These are phyloP conservation scores for Maniola hyperantus DNA, from an alignment of 2,888 invertebrate genomes.

Conservation along the genomic window DNA sequence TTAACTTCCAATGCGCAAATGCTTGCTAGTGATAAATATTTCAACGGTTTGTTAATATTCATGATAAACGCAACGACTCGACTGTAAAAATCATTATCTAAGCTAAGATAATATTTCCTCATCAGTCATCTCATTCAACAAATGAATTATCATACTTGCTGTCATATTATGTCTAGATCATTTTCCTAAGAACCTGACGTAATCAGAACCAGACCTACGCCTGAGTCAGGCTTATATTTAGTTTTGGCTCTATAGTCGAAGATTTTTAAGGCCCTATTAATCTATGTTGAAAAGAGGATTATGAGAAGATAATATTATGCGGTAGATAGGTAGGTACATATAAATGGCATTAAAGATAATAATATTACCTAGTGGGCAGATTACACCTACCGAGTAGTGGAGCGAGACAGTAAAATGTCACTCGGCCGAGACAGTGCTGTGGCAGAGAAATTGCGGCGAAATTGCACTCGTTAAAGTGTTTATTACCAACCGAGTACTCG, in stretches of 20 bases:
- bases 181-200: constrained; percentile 15
- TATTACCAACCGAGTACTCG: too few relatives aligned
- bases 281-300: too few relatives aligned
- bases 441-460: too few relatives aligned
- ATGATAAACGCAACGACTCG: not conserved
- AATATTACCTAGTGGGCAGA: too few relatives aligned
- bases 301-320: too few relatives aligned
- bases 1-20: not conserved
- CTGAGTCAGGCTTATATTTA: constrained; percentile 2
- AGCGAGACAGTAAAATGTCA: too few relatives aligned
- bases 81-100: constrained; percentile 1
- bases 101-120: constrained; percentile 8
- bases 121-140: constrained; percentile 22
- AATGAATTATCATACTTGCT: constrained; percentile 10
- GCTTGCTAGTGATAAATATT: not conserved
- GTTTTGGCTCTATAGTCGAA: not conserved
- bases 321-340: too few relatives aligned
- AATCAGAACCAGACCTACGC: constrained; percentile 3
- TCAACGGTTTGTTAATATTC: not conserved
- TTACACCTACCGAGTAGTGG: too few relatives aligned
- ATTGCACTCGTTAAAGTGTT: too few relatives aligned
- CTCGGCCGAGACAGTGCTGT: too few relatives aligned
- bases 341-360: too few relatives aligned
- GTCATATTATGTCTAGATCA: constrained; percentile 2
- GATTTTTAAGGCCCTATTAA: too few relatives aligned